Evolutionary conservation across 2,888 invertebrate species (phyloP).

Genomic region (Tiliacea citrago): DNA sequence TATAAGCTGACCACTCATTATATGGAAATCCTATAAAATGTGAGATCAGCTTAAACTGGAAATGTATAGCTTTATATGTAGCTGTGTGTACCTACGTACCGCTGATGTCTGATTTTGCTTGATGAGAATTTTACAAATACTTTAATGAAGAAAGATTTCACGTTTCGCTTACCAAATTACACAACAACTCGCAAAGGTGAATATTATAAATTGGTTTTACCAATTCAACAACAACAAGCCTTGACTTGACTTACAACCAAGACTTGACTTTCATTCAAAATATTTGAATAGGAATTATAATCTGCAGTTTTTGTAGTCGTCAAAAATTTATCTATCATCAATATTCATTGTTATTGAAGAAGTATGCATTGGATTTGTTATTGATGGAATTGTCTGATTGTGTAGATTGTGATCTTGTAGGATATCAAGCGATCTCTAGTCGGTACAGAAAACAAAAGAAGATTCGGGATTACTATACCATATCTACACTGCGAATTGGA

Average conservation of each 20-base stretch:
- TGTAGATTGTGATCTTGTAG: too few relatives aligned
- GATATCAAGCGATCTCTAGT: neutral
- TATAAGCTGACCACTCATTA: too few relatives aligned
- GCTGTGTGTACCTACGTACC: too few relatives aligned
- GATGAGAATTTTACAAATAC: neutral
- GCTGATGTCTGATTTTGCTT: neutral
- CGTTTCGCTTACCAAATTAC: slow-evolving; percentile 6
- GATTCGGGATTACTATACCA: too few relatives aligned
- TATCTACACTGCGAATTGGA: too few relatives aligned
- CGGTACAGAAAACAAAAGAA: too few relatives aligned
- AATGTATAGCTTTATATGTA: too few relatives aligned
- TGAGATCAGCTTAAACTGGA: too few relatives aligned
- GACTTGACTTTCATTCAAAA: slow-evolving; percentile 4
- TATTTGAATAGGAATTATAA: neutral
- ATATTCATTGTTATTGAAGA: neutral
- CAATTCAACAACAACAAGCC: too few relatives aligned
- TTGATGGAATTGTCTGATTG: neutral
- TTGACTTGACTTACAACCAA: too few relatives aligned
- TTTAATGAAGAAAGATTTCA: too few relatives aligned
- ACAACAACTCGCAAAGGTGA: neutral
- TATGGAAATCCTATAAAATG: too few relatives aligned
- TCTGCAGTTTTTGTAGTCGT: neutral
- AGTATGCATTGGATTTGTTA: neutral
- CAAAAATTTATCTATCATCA: neutral
- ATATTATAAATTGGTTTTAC: neutral